Conservation (phyloP, 64 coral and sea anemone genomes). For the Montipora cactus region DNA sequence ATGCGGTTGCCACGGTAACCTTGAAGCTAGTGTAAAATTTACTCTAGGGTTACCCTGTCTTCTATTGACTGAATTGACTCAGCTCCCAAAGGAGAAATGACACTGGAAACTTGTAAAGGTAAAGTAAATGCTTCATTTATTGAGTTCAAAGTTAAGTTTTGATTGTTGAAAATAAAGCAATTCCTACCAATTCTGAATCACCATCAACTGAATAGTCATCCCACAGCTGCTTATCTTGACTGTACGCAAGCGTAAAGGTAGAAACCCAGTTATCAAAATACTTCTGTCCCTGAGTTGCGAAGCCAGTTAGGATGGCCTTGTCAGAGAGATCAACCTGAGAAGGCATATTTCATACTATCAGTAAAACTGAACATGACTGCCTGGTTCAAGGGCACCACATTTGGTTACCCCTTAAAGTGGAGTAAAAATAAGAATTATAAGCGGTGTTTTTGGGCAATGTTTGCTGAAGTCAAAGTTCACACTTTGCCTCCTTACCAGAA, state of each 20-base stretch:
- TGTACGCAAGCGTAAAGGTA: background rate
- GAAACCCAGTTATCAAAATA: background rate
- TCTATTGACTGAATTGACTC: too few species aligned
- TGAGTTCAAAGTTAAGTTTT: background rate
- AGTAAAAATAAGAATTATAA: too few species aligned
- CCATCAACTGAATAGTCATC: background rate
- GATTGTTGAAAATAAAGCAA: background rate
- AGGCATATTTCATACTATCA: background rate
- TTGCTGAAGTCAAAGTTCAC: too few species aligned
- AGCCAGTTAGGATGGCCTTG: background rate
- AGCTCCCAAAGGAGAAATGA: too few species aligned
- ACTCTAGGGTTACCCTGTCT: too few species aligned
- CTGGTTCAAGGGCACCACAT: background rate
- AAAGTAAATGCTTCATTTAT: too few species aligned
- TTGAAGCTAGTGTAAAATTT: too few species aligned
- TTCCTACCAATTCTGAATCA: background rate
- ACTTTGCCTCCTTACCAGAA: too few species aligned
- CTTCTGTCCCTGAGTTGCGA: constrained; percentile 18
- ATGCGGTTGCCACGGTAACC: too few species aligned
- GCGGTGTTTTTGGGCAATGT: too few species aligned
- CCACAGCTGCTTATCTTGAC: background rate
- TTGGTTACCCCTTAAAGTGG: too few species aligned
- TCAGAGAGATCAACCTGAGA: background rate
- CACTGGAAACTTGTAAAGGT: too few species aligned
- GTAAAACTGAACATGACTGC: background rate